These are phyloP conservation scores for Gorsachius goisagi DNA, from an alignment of 2,113 vertebrate species.

Conservation along the genomic window DNA sequence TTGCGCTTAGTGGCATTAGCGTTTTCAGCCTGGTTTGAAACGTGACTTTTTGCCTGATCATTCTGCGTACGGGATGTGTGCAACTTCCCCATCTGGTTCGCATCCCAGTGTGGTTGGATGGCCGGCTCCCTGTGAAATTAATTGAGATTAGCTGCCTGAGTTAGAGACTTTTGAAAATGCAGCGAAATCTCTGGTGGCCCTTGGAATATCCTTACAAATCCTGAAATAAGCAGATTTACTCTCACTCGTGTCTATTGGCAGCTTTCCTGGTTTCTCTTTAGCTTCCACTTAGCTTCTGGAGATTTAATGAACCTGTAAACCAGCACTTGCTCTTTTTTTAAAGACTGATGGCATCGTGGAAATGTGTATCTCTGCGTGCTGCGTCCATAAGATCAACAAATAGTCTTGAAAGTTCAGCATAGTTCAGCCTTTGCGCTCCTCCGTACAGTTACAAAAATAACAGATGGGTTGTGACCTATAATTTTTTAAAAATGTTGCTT, in stretches of 20 bases:
- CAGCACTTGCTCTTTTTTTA: background rate
- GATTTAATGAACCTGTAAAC: background rate
- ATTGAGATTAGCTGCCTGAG: background rate
- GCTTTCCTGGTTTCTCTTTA: background rate
- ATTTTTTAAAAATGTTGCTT: background rate
- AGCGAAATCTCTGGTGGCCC: background rate
- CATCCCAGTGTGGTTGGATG: background rate
- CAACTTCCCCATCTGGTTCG: accelerated
- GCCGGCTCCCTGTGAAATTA: background rate
- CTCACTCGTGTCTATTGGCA: background rate
- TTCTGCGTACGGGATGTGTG: background rate
- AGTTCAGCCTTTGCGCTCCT: background rate
- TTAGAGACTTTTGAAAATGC: background rate
- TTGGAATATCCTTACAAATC: background rate
- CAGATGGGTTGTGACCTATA: background rate
- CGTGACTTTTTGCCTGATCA: accelerated
- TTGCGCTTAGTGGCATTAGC: accelerated
- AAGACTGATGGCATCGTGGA: background rate
- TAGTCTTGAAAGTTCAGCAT: background rate
- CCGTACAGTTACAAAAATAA: background rate
- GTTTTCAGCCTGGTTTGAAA: background rate
- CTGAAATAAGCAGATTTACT: background rate
- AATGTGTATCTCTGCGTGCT: background rate
- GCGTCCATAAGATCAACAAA: background rate
- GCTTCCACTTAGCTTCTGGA: background rate